A percentile compares a stretch with the other conserved stretches of the same genome.
Evolutionary conservation across 1,140 invertebrate species (phyloP).

Genomic region (Laupala kohalensis): DNA sequence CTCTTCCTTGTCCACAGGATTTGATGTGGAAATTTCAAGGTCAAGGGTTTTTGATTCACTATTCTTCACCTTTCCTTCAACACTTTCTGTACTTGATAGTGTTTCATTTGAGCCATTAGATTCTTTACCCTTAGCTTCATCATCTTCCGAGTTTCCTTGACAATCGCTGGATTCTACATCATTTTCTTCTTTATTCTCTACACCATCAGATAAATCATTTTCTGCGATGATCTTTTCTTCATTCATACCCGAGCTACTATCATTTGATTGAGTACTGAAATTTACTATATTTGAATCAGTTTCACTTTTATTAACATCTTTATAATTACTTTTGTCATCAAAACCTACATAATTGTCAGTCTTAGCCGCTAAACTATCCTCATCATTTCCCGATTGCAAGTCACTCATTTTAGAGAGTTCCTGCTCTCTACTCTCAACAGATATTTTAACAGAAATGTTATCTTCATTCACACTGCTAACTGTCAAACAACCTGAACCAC

Average conservation of each 20-base stretch:
- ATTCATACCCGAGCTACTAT: neutral
- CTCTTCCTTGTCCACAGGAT: conserved; percentile 1
- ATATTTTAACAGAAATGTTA: no score
- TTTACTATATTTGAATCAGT: conserved; percentile 10
- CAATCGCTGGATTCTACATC: neutral
- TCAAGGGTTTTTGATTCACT: neutral
- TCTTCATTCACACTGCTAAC: conserved; percentile 13
- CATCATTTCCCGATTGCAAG: neutral
- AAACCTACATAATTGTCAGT: conserved; percentile 12
- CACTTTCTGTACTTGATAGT: neutral
- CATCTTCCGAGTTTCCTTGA: neutral
- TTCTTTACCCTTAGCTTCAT: neutral
- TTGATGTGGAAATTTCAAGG: conserved; percentile 4
- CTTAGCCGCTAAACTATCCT: neutral
- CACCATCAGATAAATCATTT: neutral
- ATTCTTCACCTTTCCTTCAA: neutral
- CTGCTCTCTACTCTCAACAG: neutral
- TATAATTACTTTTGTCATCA: conserved; percentile 14
- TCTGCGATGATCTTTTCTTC: neutral
- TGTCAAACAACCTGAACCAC: neutral
- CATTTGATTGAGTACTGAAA: neutral
- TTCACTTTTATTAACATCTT: conserved; percentile 11
- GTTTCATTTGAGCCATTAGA: neutral
- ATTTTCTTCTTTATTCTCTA: neutral
- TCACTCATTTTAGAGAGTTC: neutral